Conservation (phyloP, 2,888 invertebrate species). For the Drosophila phalerata region DNA sequence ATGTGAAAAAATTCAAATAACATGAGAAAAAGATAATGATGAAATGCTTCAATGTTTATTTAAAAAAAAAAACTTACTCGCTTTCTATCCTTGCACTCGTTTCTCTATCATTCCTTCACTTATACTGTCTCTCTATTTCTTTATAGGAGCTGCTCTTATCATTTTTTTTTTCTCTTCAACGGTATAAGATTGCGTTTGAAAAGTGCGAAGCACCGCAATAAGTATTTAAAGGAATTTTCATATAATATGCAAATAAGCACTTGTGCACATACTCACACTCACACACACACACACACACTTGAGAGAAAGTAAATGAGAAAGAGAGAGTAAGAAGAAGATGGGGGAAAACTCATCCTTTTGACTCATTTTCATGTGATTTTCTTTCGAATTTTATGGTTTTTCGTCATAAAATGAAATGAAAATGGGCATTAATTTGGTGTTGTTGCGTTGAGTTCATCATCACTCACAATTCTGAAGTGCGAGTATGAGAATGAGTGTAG, state of each 20-base stretch:
- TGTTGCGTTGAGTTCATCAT: constrained; percentile 45
- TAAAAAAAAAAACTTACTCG: constrained; percentile 43
- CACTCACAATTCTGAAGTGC: constrained; percentile 13
- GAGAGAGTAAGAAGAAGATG: background rate
- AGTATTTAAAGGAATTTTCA: constrained; percentile 80
- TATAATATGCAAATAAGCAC: constrained; percentile 74
- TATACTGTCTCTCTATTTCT: constrained; percentile 13
- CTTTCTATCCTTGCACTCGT: background rate
- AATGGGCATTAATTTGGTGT: constrained; percentile 73
- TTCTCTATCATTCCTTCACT: background rate
- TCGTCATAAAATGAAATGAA: constrained; percentile 76
- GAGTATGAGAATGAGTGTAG: background rate
- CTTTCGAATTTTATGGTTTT: constrained; percentile 76
- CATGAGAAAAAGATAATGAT: constrained; percentile 75
- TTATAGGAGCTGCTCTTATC: constrained; percentile 36
- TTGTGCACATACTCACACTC: constrained; percentile 23
- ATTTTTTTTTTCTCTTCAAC: constrained; percentile 41
- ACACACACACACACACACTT: background rate
- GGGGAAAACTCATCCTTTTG: constrained; percentile 34
- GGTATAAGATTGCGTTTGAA: constrained; percentile 72
- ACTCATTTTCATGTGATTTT: constrained; percentile 71
- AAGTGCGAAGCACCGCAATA: constrained; percentile 73
- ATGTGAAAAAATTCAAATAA: constrained; percentile 73
- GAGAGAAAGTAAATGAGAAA: background rate
- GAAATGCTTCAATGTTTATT: constrained; percentile 72